Evolutionary conservation across 2,113 vertebrate species (phyloP).

Genomic region (Hippolais icterina): DNA sequence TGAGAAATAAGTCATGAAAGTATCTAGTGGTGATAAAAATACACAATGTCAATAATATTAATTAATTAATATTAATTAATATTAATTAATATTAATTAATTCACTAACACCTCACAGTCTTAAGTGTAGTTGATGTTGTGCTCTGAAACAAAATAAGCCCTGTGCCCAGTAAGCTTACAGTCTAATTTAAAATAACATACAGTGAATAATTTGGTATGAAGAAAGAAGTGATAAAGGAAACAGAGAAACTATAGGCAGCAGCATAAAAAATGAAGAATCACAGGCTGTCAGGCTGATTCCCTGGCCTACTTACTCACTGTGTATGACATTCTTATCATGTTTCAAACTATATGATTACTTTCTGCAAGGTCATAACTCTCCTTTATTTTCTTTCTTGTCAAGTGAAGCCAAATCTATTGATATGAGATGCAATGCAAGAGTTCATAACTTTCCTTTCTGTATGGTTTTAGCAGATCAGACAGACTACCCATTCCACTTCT

Average conservation of each 20-base stretch:
- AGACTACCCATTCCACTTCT: not conserved
- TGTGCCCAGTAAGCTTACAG: not conserved
- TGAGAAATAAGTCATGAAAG: not conserved
- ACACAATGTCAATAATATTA: not conserved
- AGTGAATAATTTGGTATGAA: not conserved
- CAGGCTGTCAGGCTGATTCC: not conserved
- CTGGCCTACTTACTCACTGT: not conserved
- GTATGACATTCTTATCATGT: not conserved
- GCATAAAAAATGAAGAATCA: not conserved
- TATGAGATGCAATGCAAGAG: not conserved
- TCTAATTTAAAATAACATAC: not conserved
- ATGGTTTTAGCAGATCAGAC: not conserved
- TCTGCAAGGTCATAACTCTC: not conserved
- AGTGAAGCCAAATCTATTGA: not conserved
- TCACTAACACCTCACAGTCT: not conserved
- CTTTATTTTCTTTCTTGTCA: not conserved
- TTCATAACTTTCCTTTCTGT: not conserved
- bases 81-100: not conserved
- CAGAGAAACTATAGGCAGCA: not conserved
- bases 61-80: no score
- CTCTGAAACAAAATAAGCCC: not conserved
- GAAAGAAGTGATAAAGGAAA: not conserved
- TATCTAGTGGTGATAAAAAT: not conserved
- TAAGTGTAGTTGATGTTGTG: not conserved
- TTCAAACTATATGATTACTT: not conserved